Percentiles rank a stretch among this genome's conserved stretches.
Conservation (phyloP, 2,797 vertebrate genomes). For the Carapus acus region DNA sequence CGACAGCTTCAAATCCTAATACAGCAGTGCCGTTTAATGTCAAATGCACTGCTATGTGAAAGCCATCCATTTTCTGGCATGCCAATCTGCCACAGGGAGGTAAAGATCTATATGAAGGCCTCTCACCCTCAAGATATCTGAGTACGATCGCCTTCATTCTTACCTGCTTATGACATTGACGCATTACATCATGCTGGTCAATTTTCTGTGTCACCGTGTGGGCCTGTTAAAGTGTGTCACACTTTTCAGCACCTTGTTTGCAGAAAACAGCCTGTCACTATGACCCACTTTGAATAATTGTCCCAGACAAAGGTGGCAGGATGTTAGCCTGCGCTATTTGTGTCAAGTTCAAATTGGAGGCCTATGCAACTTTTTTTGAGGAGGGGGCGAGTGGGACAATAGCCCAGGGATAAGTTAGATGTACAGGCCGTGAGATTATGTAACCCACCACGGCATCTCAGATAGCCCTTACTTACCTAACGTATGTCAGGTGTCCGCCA, state of each 20-base stretch:
- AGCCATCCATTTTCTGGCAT: slow-evolving; percentile 5
- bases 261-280: slow-evolving; percentile 21
- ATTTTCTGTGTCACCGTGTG: neutral
- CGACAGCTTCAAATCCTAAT: slow-evolving; percentile 1
- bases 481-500: too few relatives aligned
- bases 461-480: neutral
- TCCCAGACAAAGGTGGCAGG: slow-evolving; percentile 36
- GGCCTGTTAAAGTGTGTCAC: slow-evolving; percentile 8
- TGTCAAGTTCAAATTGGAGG: slow-evolving; percentile 38
- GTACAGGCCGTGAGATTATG: slow-evolving; percentile 13
- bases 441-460: neutral
- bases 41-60: neutral
- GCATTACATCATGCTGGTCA: neutral
- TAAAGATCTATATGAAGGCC: too few relatives aligned
- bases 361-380: neutral
- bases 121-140: slow-evolving; percentile 20
- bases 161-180: neutral
- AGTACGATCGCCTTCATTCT: slow-evolving; percentile 2
- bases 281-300: slow-evolving; percentile 42
- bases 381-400: too few relatives aligned
- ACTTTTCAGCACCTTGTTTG: slow-evolving; percentile 15
- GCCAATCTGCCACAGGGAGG: slow-evolving; percentile 30
- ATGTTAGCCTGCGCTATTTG: slow-evolving; percentile 22
- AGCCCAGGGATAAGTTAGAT: neutral
- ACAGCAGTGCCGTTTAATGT: neutral